Evolutionary conservation across 2,113 vertebrate genomes (phyloP).

Genomic region (Progne subis): DNA sequence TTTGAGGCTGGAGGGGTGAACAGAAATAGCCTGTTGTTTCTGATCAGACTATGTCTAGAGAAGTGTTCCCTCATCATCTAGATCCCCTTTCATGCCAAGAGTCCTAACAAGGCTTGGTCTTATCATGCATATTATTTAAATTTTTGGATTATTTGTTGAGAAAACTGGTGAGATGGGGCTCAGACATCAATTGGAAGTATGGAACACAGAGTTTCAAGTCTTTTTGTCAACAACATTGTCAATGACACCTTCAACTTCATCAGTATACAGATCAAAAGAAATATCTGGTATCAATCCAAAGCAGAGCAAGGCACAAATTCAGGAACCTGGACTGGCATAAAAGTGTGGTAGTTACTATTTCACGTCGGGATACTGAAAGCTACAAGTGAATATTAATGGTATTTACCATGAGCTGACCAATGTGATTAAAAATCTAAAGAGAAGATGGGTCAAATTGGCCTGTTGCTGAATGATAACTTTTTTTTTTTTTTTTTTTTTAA

Average conservation of each 20-base stretch:
- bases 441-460: not conserved
- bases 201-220: not conserved
- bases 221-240: not conserved
- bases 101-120: not conserved
- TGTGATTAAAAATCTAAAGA: not conserved
- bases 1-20: not conserved
- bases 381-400: not conserved
- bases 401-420: not conserved
- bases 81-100: rapidly evolving
- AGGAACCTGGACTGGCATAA: not conserved
- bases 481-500: not conserved
- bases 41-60: not conserved
- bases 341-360: not conserved
- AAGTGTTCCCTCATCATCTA: not conserved
- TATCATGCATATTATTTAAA: not conserved
- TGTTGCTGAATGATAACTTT: not conserved
- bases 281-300: not conserved
- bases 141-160: not conserved
- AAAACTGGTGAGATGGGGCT: not conserved
- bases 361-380: not conserved
- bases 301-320: not conserved
- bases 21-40: not conserved
- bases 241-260: not conserved
- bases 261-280: not conserved
- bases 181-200: not conserved